Evolutionary conservation across 2,888 invertebrate genomes (phyloP), one percentile per base, ranked within the genome.

Genomic region (Eutolmus rufibarbis): DNA sequence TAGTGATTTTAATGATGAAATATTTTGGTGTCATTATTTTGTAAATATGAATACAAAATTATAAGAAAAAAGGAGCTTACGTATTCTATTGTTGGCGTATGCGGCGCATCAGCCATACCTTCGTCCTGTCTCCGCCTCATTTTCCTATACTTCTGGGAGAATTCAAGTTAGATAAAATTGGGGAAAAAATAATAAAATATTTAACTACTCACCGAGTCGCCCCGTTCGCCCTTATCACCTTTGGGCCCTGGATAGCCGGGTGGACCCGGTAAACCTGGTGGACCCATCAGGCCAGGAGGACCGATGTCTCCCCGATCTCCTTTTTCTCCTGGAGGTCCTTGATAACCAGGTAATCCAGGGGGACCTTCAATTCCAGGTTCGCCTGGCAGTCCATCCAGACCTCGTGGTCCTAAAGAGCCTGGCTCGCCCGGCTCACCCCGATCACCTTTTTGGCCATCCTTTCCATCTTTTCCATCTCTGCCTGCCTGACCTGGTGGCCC

Each of bases 281-380:
- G 97, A 89, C 98, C 98, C 95, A 98, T 97, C 91, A 98, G 94
- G 88, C 98, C 98, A 14, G 98, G 97, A 9, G 97, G 97, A 77
- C 98, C 98, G 92, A 98, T 97, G 91, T 97, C 97, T 12, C 98
- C 98, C 9, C 92, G 91, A 90, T 92, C 92, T 87, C 97, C 97
- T 91, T 97, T 96, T 89, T 96, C 96, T 79, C 98, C 98, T 91
- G 97, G 97, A 5, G 96, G 96, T 28, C 98, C 98, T 90, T 95
- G 94, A 91, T 95, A 95, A 81, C 98, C 98, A 94, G 92, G 92
- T 89, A 92, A 87, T 8, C 97, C 97, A 37, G 97, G 97, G 16
- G 97, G 97, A 87, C 97, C 97, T 92, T 97, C 97, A 89, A 97
- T 96, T 89, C 97, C 97, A n/a, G 95, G 93, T 90, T 96, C 95